Base-by-base conservation (phyloP, 2,888 invertebrate genomes). In the Phorcus lineatus region DNA sequence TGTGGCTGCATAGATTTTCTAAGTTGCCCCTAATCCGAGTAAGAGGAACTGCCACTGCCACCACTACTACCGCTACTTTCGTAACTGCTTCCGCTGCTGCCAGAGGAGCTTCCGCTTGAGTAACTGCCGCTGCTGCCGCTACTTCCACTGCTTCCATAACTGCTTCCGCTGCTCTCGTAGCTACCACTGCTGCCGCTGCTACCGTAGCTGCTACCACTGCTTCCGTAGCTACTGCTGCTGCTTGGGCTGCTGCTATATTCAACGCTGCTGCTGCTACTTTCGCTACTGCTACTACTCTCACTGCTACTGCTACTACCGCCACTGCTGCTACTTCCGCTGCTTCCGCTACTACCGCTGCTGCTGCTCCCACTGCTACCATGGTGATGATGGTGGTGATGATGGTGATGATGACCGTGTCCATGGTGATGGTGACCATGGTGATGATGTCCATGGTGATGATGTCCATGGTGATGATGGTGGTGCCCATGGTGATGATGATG, bases 271-370 rank as follows among this genome's bases (percentile, higher is more conserved):
- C 76, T 77, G 36, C 77, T 54, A 77, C 80, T 80, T 66, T 77
- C 67, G 67, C 80, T 77, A 54, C 80, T 77, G 54, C 77, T 77
- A 31, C 77, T 54, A 77, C 77, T 77, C 52, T 55, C 54, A 31
- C 80, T 77, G 62, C 80, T 67, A 66, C 70, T 79, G 77, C 80
- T 80, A 57, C 81, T 74, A 82, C 80, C 74, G 57, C 77, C 78
- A 70, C 77, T 74, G 74, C 82, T 70, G 52, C 77, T 77, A 19
- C 80, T 66, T 62, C 78, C 62, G 28, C 78, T 75, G 31, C 78
- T 77, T 36, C 80, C 55, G 54, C 80, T 62, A 19, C 80, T 77
- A 13, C 80, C 55, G 55, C 80, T 55, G 55, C 80, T 77, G 19
- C 80, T 74, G 19, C 80, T 70, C 19, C 74, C 52, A 28, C 54